Conservation (phyloP, 2,888 invertebrate genomes). For the Calliopum simillimum region DNA sequence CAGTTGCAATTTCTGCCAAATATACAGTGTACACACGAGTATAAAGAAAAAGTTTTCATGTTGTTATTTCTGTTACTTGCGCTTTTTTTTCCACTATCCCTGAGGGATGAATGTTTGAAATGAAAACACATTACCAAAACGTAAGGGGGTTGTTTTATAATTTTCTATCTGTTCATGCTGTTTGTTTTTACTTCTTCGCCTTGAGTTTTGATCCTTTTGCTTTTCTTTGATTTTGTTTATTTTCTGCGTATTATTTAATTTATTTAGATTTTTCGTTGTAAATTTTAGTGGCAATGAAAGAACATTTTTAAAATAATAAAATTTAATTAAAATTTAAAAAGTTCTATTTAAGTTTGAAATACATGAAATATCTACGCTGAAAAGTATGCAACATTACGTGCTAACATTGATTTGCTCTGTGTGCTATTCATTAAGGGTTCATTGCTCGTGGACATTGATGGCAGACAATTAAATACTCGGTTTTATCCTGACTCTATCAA, state of each 20-base stretch:
- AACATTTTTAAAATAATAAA: too few species aligned
- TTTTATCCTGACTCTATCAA: conserved; percentile 26
- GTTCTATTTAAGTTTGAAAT: neutral
- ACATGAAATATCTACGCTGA: neutral
- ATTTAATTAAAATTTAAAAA: too few species aligned
- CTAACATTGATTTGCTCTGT: neutral
- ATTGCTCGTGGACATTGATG: conserved; percentile 2
- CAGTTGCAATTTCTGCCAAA: too few species aligned
- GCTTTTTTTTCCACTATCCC: neutral
- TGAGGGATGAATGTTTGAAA: conserved; percentile 1
- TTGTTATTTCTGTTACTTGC: neutral
- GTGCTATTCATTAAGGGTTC: conserved; percentile 1
- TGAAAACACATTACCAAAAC: neutral
- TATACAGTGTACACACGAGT: too few species aligned
- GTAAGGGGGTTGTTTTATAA: neutral
- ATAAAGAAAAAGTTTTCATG: neutral
- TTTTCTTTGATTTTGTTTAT: too few species aligned
- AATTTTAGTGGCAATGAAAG: too few species aligned
- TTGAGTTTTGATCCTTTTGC: too few species aligned
- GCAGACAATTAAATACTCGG: conserved; percentile 9
- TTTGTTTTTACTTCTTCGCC: too few species aligned
- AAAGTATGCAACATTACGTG: conserved; percentile 1
- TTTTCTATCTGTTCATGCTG: neutral
- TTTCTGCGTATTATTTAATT: too few species aligned
- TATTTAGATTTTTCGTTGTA: too few species aligned